Conservation (phyloP, 2,113 vertebrate species). For the Bubo scandiacus region DNA sequence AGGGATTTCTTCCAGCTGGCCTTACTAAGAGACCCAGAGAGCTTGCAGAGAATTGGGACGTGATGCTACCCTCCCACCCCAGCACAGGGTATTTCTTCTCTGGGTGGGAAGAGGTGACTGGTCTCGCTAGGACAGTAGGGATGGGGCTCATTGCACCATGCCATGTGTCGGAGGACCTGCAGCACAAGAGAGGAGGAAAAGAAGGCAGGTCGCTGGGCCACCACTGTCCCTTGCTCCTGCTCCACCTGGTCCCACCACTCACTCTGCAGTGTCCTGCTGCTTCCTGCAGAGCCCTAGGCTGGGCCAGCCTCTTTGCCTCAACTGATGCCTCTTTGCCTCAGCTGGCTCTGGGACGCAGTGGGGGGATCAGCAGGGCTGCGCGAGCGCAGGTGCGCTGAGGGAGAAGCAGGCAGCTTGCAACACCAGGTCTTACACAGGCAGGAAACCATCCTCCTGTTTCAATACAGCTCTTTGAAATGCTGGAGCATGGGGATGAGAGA, state of each 20-base stretch:
- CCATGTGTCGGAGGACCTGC: not conserved
- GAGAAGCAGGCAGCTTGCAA: not conserved
- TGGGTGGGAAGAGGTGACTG: not conserved
- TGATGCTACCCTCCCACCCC: fast-evolving
- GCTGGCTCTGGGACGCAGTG: fast-evolving
- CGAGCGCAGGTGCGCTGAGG: not conserved
- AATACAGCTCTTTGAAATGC: not conserved
- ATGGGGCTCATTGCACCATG: not conserved
- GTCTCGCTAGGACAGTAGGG: not conserved
- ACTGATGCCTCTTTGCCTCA: not conserved
- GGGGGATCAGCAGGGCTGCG: not conserved
- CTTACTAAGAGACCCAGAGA: not conserved
- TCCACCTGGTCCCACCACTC: not conserved
- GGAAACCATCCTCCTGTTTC: not conserved
- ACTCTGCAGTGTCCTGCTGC: not conserved
- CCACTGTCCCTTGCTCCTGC: not conserved
- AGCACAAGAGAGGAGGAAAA: not conserved
- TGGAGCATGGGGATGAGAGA: not conserved
- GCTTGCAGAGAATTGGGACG: fast-evolving
- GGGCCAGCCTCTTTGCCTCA: not conserved
- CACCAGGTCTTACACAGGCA: fast-evolving
- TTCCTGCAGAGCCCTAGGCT: not conserved
- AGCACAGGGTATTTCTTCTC: not conserved
- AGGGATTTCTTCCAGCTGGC: not conserved
- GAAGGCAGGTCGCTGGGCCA: not conserved